These are phyloP conservation scores for Anaspis maculata DNA, from an alignment of 2,888 invertebrate species.

Conservation along the genomic window DNA sequence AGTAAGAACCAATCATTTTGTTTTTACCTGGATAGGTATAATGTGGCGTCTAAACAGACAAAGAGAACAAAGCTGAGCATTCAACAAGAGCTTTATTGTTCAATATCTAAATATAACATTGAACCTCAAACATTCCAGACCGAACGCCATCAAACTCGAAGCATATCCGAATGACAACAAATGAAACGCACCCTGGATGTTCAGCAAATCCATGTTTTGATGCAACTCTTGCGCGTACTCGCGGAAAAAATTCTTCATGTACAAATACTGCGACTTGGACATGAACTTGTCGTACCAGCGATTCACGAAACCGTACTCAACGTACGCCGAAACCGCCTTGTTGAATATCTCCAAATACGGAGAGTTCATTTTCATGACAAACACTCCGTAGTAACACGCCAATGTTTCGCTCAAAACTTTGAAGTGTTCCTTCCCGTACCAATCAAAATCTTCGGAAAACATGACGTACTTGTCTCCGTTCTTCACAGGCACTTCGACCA, in stretches of 20 bases:
- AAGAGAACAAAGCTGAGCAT: no score
- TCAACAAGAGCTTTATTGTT: no score
- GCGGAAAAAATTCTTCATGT: conserved; percentile 6
- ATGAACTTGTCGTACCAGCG: conserved; percentile 16
- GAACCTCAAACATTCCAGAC: no score
- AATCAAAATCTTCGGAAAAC: conserved; percentile 5
- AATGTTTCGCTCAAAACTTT: conserved; percentile 4
- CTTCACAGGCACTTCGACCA: conserved; percentile 1
- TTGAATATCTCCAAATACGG: conserved; percentile 19
- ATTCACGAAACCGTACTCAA: conserved; percentile 18
- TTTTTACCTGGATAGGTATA: no score
- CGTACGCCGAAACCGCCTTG: conserved; percentile 9
- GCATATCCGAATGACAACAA: no score
- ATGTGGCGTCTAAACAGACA: no score
- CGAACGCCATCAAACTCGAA: no score
- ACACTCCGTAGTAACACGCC: conserved; percentile 13
- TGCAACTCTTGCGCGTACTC: conserved; percentile 1
- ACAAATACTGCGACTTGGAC: conserved; percentile 2
- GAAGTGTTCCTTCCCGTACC: conserved; percentile 1
- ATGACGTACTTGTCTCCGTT: conserved; percentile 3
- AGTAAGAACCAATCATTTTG: no score
- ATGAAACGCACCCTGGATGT: conserved; percentile 3
- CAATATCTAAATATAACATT: no score
- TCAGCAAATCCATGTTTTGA: conserved; percentile 2
- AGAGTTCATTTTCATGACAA: conserved; percentile 18